Evolutionary conservation across 2,113 vertebrate species (phyloP).

Genomic region (Aphyosemion australe): DNA sequence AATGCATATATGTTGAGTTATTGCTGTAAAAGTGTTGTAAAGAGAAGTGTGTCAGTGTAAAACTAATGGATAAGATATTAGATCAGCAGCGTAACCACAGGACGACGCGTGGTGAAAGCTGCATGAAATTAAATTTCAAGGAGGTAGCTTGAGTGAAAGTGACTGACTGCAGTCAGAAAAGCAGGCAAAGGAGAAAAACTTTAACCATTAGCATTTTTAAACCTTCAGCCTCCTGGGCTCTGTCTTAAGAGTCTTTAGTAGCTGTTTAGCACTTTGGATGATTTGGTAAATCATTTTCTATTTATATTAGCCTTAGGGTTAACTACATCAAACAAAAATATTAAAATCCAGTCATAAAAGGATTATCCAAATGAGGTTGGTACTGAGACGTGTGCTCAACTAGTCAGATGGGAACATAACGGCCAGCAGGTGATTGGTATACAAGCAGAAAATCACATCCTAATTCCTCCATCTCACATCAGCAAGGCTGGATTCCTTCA

Average conservation of each 20-base stretch:
- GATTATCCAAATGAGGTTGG: too few species aligned
- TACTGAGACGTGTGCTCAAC: too few species aligned
- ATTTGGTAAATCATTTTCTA: neutral
- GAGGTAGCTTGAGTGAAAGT: conserved; percentile 68
- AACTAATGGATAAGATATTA: conserved; percentile 56
- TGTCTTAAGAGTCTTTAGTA: neutral
- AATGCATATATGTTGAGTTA: conserved; percentile 23
- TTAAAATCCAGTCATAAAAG: too few species aligned
- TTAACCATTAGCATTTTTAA: conserved; percentile 18
- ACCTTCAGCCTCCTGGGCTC: neutral
- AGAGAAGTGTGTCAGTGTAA: conserved; percentile 44
- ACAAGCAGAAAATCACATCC: too few species aligned
- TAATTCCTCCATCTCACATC: too few species aligned
- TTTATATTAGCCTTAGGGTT: too few species aligned
- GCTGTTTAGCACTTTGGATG: too few species aligned
- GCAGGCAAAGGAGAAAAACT: conserved; percentile 14
- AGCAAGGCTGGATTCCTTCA: too few species aligned
- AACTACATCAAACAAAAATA: too few species aligned
- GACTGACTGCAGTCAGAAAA: conserved; percentile 54
- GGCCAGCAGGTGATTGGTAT: too few species aligned
- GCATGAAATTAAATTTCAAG: conserved; percentile 77
- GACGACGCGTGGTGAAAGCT: conserved; percentile 55
- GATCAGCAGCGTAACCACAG: conserved; percentile 58
- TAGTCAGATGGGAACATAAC: too few species aligned
- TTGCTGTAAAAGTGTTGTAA: conserved; percentile 22